Evolutionary conservation across 2,113 vertebrate species (phyloP), one percentile per base, ranked within the genome.

Genomic region (Pedionomus torquatus): DNA sequence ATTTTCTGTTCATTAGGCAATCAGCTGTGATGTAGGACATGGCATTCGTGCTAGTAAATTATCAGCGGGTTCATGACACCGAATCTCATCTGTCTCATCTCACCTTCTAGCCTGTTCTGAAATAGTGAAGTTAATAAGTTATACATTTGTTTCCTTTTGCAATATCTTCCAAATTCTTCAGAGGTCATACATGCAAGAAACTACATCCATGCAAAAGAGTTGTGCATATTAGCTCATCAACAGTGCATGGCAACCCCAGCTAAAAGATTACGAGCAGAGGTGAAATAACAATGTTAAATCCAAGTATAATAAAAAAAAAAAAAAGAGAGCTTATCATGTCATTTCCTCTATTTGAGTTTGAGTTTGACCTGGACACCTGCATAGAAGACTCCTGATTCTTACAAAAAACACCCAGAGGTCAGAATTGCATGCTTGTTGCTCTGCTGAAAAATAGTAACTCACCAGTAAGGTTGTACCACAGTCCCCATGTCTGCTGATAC

Each of bases 1-100:
- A 87, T 89, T 72, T 89, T 80, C 77, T 96, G 37, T 76, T 92
- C 81, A 91, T 94, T 85, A 92, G 70, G 81, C 63, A 72, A 76
- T 82, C 74, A 93, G 46, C 48, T 87, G 58, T 41, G 81, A 95
- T 95, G 81, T 58, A 87, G 23, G 37, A 87, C 74, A 80, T 31
- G 41, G 77, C 54, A 87, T 87, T 91, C 91, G 20, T 61, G 75
- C 61, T 58, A 46, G 61, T 58, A 79, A 94, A 95, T 89, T 95
- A 87, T 58, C 89, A 77, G 54, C 10, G 3, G 18, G 54, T 94
- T 89, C 37, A 6, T 69, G 54, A 93, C 61, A 92, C 37, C 37
- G 66, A 77, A 87, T 76, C 69, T 72, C 54, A 79, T 75, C 61
- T 79, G 57, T 54, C 58, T 93, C 90, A 43, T 43, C 61, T 95